A percentile compares a stretch with the other conserved stretches of the same genome.
These are phyloP conservation scores for Picathartes gymnocephalus DNA, from an alignment of 2,113 vertebrate species.

Conservation along the genomic window DNA sequence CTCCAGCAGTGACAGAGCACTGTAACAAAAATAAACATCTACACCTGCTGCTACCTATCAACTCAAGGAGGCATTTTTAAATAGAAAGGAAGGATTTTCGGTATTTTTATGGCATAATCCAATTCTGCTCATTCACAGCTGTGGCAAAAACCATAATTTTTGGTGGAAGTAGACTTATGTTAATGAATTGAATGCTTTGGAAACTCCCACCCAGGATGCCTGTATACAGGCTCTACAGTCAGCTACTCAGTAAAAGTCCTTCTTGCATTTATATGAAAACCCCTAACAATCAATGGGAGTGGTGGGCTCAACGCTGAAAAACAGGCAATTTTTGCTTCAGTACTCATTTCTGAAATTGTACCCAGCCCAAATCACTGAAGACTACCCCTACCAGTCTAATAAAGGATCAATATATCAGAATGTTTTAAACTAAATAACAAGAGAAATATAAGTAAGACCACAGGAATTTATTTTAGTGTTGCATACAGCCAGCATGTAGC, in stretches of 20 bases:
- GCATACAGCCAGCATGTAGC: not conserved
- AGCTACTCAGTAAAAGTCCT: not conserved
- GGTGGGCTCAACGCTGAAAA: not conserved
- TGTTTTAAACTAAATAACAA: not conserved
- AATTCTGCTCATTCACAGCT: not conserved
- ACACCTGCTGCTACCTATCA: not conserved
- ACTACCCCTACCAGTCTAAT: not conserved
- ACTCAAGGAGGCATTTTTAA: not conserved
- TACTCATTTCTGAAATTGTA: not conserved
- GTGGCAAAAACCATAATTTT: not conserved
- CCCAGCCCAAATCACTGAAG: not conserved
- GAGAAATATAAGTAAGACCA: not conserved
- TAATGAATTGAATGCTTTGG: not conserved
- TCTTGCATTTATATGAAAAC: not conserved
- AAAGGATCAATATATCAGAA: not conserved
- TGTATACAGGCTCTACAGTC: not conserved
- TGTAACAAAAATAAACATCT: not conserved
- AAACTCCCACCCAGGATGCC: not conserved
- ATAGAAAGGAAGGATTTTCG: not conserved
- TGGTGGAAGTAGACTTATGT: not conserved
- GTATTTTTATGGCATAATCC: not conserved
- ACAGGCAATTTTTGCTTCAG: not conserved
- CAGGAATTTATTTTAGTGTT: not conserved
- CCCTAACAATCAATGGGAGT: not conserved
- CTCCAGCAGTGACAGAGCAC: not conserved